Evolutionary conservation across 2,113 vertebrate species (phyloP), one percentile per base, ranked within the genome.

Genomic region (Nymphicus hollandicus): DNA sequence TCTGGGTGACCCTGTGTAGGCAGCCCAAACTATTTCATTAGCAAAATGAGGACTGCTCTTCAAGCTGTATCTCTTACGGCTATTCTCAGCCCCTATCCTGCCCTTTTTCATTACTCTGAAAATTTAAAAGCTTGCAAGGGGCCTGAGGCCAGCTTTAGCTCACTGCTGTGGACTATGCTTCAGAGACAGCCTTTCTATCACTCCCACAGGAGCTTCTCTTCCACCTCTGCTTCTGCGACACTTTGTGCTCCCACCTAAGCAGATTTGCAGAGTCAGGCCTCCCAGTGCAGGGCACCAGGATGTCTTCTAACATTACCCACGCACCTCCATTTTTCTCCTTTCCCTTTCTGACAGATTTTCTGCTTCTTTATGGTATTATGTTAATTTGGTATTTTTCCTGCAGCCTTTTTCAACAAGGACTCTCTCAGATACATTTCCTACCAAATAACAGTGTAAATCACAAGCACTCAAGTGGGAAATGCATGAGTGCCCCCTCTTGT

Each of bases 401-500:
- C 46, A 83, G 64, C 33, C 22, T 78, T 84, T 83, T 85, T 17
- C 66, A 76, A 18, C 69, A 53, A 81, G 39, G 64, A 31, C 68
- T 53, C 17, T 56, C 60, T 73, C 76, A 49, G 41, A 80, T 12
- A 72, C 3, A 1, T 86, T 81, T 47, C 81, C 89, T 66, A 76
- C 60, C 74, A 63, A 47, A 44, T 10, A 71, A 28, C 5, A 35
- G 63, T 4, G 1, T 22, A 77, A 46, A 43, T 22, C 39, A 73
- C 29, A 93, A 58, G 43, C 8, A 23, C n/a, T 55, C 49, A 8
- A 24, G 89, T 92, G n/a, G 37, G 80, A 97, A 97, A 96, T 88
- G 91, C 96, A 53, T 69, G 94, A 98, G 92, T 96, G 97, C 97
- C 97, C 97, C 92, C 97, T 96, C 79, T 96, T 82, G 97, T 90